Base-by-base conservation (phyloP, 2,888 invertebrate species). In the Merodon equestris region DNA sequence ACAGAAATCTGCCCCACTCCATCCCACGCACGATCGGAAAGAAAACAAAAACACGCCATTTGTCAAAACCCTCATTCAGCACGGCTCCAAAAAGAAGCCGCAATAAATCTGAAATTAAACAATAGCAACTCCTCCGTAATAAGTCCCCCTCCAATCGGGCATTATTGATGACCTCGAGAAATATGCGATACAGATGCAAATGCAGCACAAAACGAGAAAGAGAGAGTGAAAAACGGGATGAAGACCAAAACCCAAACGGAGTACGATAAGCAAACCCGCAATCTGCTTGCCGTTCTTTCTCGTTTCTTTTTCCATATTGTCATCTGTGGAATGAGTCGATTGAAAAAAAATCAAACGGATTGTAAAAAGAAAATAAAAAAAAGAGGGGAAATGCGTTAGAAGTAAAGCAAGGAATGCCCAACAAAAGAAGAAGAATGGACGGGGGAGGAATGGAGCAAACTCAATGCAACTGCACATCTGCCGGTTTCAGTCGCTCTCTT, bases 361-460 rank as follows among this genome's bases (percentile, higher is more conserved):
- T 48, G 34, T 17, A 58, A 72, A 71, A 71, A 63, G 51, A 48
- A 73, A 64, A 73, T 14, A 18, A 36, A 54, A 34, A 57, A 10
- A 76, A 68, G 53, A 79, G 74, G 79, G 77, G 73, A 61, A 54
- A 50, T 18, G 45, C 74, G 66, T 38, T 27, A 64, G 63, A 53
- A 64, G 58, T 60, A 27, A 53, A 68, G 63, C 57, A 63, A 67
- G 54, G 18, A 53, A 68, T 57, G 63, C 48, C 44, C 40, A 71
- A 76, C 72, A 66, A 38, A 54, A 42, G 47, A 27, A 27, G 27
- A 27, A 2, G 27, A 27, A 27, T 27, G 27, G 27, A 27, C 27
- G 27, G 27, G 27, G 27, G 27, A 27, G 27, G 27, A 27, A 27
- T 7, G 2, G 27, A 27, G 27, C 7, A 27, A 27, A 27, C 7